Conservation (phyloP, 2,888 invertebrate species). For the Xestobium rufovillosum region DNA sequence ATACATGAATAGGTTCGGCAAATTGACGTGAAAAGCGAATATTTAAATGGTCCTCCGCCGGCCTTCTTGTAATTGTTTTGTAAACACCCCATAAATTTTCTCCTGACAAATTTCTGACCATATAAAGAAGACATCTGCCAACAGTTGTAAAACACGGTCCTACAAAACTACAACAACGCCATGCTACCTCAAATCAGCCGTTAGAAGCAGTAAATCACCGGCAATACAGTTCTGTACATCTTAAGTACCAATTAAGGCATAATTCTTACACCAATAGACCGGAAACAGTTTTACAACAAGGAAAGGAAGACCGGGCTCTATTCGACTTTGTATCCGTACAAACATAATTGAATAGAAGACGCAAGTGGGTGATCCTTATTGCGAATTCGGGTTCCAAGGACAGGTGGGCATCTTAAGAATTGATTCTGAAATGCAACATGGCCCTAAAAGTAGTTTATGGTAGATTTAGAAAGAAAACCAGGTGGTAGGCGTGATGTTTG, state of each 20-base stretch:
- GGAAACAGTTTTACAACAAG: slow-evolving; percentile 24
- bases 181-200: not conserved
- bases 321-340: too few relatives aligned
- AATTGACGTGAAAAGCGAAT: too few relatives aligned
- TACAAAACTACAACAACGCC: not conserved
- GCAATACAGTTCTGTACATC: too few relatives aligned
- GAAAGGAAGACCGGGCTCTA: too few relatives aligned
- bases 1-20: too few relatives aligned
- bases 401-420: slow-evolving; percentile 34
- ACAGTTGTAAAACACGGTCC: slow-evolving; percentile 1
- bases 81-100: slow-evolving; percentile 1
- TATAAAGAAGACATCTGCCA: slow-evolving; percentile 1
- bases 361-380: too few relatives aligned
- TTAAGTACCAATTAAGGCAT: slow-evolving; percentile 33
- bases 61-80: too few relatives aligned
- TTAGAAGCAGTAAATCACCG: too few relatives aligned
- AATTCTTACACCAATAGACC: slow-evolving; percentile 27
- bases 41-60: too few relatives aligned
- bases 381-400: slow-evolving; percentile 28
- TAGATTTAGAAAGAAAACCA: slow-evolving; percentile 32
- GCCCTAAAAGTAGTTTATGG: slow-evolving; percentile 16
- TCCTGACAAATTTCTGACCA: too few relatives aligned
- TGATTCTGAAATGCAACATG: slow-evolving; percentile 23
- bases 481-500: slow-evolving; percentile 39
- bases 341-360: too few relatives aligned